Percentiles rank a stretch among this genome's conserved stretches.
These are phyloP conservation scores for Gadus macrocephalus DNA, from an alignment of 2,113 vertebrate species.

Conservation along the genomic window DNA sequence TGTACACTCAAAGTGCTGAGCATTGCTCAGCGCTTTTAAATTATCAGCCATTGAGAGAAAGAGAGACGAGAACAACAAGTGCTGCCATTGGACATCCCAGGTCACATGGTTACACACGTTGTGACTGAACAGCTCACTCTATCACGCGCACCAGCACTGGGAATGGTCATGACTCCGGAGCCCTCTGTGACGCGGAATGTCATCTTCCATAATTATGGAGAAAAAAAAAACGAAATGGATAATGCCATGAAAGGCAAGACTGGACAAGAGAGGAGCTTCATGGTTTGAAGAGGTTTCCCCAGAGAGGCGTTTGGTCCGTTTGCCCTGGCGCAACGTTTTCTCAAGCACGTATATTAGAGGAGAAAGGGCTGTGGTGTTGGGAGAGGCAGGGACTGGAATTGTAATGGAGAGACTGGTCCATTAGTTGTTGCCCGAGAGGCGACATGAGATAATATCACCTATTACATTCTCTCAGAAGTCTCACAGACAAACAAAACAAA, in stretches of 20 bases:
- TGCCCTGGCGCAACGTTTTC: slow-evolving; percentile 44
- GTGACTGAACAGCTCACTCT: no score
- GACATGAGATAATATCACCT: slow-evolving; percentile 61
- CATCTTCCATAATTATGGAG: slow-evolving; percentile 20
- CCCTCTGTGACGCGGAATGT: slow-evolving; percentile 43
- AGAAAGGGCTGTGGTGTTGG: slow-evolving; percentile 40
- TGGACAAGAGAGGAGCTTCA: slow-evolving; percentile 30
- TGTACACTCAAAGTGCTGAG: no score
- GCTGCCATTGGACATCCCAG: no score
- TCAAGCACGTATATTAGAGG: slow-evolving; percentile 45
- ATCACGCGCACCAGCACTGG: no score
- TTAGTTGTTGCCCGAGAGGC: slow-evolving; percentile 44
- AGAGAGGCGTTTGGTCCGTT: slow-evolving; percentile 48
- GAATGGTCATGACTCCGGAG: slow-evolving; percentile 1
- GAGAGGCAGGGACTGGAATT: slow-evolving; percentile 27
- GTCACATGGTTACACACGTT: no score
- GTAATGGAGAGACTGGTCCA: slow-evolving; percentile 53
- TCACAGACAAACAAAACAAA: no score
- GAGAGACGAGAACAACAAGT: no score
- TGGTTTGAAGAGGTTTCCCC: slow-evolving; percentile 33
- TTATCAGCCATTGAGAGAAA: no score
- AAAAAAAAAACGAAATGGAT: slow-evolving; percentile 40
- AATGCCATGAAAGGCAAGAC: slow-evolving; percentile 26
- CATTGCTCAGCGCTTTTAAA: no score
- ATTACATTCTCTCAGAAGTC: slow-evolving; percentile 57